Conservation (phyloP, 2,888 invertebrate species). For the Neria commutata region DNA sequence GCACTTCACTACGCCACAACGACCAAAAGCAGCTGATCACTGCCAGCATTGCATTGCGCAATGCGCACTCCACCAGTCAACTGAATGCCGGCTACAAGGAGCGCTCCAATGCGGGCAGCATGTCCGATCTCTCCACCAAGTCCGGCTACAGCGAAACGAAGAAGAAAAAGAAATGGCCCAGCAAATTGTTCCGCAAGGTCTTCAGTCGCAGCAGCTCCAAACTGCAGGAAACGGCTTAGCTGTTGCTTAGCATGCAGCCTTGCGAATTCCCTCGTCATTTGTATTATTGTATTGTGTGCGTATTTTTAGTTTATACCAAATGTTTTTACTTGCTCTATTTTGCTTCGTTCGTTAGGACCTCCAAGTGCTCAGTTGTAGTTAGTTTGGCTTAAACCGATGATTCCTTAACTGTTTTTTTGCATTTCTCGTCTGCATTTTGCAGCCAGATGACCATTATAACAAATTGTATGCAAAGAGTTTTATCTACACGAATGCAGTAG, state of each 20-base stretch:
- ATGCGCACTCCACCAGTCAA: slow-evolving; percentile 47
- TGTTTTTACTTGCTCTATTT: no score
- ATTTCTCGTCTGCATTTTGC: no score
- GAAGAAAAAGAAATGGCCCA: slow-evolving; percentile 43
- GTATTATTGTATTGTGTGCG: no score
- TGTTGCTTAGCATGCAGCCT: no score
- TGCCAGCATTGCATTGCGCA: slow-evolving; percentile 29
- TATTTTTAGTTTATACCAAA: no score
- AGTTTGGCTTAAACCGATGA: no score
- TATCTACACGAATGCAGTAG: slow-evolving; percentile 43
- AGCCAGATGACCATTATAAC: no score
- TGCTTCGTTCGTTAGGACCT: no score
- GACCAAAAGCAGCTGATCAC: neutral
- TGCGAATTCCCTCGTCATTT: no score
- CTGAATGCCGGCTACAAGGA: slow-evolving; percentile 32
- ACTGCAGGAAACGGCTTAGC: slow-evolving; percentile 38
- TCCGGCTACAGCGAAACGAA: slow-evolving; percentile 36
- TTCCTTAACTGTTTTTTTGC: no score
- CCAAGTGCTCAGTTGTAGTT: no score
- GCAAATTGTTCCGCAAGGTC: slow-evolving; percentile 44
- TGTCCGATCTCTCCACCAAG: slow-evolving; percentile 41
- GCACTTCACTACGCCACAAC: slow-evolving; percentile 18
- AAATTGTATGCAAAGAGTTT: no score
- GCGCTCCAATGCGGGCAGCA: slow-evolving; percentile 38
- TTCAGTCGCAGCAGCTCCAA: slow-evolving; percentile 48